These are phyloP conservation scores for Onychomys leucogaster DNA, from an alignment of 2,797 vertebrate species.

Conservation along the genomic window DNA sequence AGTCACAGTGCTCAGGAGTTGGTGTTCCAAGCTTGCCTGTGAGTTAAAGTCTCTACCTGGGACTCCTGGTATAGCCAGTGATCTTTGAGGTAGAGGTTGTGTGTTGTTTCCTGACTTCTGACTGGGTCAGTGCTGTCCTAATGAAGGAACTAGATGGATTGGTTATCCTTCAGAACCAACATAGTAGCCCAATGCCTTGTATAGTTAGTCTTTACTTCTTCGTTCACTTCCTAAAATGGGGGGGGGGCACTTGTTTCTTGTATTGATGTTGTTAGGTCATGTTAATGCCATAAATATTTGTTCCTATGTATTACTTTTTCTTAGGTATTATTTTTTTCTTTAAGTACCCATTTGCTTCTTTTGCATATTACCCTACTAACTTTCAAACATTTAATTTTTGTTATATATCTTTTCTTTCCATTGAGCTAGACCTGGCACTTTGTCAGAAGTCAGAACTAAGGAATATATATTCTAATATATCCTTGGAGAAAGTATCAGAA, in stretches of 20 bases:
- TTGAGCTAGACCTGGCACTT: not conserved
- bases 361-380: not conserved
- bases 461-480: too few species aligned
- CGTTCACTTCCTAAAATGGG: not conserved
- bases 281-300: not conserved
- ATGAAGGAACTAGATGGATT: not conserved
- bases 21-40: not conserved
- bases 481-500: not conserved
- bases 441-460: conserved; percentile 27
- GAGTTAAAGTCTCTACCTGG: not conserved
- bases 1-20: not conserved
- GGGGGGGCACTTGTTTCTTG: not conserved
- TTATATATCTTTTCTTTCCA: not conserved
- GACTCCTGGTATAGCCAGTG: not conserved
- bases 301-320: conserved; percentile 4
- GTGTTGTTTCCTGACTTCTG: not conserved
- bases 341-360: not conserved
- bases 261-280: conserved; percentile 22
- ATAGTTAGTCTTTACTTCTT: not conserved
- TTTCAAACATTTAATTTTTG: conserved; percentile 15
- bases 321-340: conserved; percentile 8
- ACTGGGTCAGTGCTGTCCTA: not conserved
- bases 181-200: not conserved
- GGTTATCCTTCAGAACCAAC: not conserved
- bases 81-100: not conserved